These are phyloP conservation scores for Numida meleagris DNA, from an alignment of 2,113 vertebrate genomes.

Conservation along the genomic window DNA sequence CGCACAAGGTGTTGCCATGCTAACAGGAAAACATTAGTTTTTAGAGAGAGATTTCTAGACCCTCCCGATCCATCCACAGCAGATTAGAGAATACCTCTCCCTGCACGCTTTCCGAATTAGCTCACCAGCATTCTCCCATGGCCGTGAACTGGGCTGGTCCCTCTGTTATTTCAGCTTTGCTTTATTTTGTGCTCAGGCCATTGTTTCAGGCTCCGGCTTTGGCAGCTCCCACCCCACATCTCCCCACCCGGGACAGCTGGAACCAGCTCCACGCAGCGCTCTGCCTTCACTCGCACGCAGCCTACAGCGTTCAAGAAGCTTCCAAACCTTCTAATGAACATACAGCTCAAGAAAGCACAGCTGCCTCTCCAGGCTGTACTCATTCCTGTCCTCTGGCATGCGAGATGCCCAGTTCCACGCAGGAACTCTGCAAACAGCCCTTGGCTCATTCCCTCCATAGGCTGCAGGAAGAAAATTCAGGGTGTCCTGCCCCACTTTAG, in stretches of 20 bases:
- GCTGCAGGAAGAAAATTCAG: not conserved
- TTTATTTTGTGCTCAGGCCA: not conserved
- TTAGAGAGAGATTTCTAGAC: not conserved
- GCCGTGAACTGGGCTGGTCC: not conserved
- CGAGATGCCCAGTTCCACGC: not conserved
- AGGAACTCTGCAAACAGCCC: not conserved
- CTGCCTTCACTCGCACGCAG: not conserved
- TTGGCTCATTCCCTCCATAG: not conserved
- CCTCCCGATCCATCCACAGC: not conserved
- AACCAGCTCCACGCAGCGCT: not conserved
- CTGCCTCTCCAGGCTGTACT: not conserved
- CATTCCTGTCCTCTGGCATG: not conserved
- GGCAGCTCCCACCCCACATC: not conserved
- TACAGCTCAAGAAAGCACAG: not conserved
- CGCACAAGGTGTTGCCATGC: constrained; percentile 1
- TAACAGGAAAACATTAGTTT: not conserved
- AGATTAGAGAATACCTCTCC: not conserved
- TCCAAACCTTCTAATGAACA: rapidly evolving
- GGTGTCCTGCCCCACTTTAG: rapidly evolving
- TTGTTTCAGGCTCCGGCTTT: too few relatives aligned
- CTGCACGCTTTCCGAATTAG: not conserved
- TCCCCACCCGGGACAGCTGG: not conserved
- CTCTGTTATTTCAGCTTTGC: not conserved
- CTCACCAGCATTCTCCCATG: not conserved
- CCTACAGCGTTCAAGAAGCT: not conserved